These are phyloP conservation scores for Cephalopholis sonnerati DNA, from an alignment of 2,113 vertebrate genomes.

Conservation along the genomic window DNA sequence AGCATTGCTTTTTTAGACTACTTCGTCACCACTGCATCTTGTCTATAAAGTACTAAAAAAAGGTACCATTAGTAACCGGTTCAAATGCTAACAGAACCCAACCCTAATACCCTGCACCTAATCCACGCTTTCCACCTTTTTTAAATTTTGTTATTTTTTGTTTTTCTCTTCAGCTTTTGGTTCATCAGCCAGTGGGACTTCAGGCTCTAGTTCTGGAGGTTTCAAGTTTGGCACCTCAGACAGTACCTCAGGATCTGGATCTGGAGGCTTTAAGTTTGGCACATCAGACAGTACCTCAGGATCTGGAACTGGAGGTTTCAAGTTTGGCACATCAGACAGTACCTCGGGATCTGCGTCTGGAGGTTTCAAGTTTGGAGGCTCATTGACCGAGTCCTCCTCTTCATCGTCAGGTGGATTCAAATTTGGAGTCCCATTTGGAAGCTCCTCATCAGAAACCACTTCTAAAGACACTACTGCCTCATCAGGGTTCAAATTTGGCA, in stretches of 20 bases:
- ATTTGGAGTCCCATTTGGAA: conserved; percentile 76
- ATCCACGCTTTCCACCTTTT: neutral
- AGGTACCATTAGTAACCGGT: no score
- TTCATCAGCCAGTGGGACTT: conserved; percentile 83
- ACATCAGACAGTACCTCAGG: conserved; percentile 65
- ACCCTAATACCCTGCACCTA: neutral
- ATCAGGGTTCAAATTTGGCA: conserved; percentile 74
- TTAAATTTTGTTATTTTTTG: neutral
- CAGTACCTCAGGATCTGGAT: conserved; percentile 45
- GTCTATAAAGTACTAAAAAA: no score
- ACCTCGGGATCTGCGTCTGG: conserved; percentile 58
- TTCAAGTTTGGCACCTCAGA: conserved; percentile 90
- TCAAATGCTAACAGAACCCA: no score
- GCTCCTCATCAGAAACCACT: conserved; percentile 66
- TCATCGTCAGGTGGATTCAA: conserved; percentile 76
- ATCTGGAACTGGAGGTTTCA: conserved; percentile 82
- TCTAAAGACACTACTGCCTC: conserved; percentile 70
- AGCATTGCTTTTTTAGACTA: no score
- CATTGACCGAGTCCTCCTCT: conserved; percentile 63
- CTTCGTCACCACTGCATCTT: no score
- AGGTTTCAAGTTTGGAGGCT: conserved; percentile 89
- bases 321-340: conserved; percentile 67
- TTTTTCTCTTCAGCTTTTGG: conserved; percentile 53
- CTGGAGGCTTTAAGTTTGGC: conserved; percentile 91
- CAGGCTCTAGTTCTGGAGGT: conserved; percentile 78